phyloP scores from a whole-genome alignment of 2,113 vertebrate species.

The Myotis brandtii region DNA sequence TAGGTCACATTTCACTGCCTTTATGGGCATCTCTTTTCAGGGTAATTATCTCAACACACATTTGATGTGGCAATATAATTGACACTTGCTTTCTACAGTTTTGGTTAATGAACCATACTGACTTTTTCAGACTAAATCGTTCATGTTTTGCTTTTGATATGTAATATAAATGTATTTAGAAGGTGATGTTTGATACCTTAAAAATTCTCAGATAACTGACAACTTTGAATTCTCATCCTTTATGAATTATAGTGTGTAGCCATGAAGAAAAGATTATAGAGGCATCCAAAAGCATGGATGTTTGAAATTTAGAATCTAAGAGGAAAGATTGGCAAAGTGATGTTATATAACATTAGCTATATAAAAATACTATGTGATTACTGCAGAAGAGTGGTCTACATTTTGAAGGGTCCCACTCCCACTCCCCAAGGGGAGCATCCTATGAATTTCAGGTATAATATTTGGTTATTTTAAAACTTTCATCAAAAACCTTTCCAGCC shows the following conservation, averaged over 20 bases:
- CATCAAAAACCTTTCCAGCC: neutral
- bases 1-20: constrained; percentile 88
- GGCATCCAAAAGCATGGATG: neutral
- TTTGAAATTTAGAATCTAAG: constrained; percentile 61
- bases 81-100: constrained; percentile 85
- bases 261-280: constrained; percentile 64
- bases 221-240: constrained; percentile 78
- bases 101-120: constrained; percentile 87
- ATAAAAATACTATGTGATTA: constrained; percentile 33
- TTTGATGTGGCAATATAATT: constrained; percentile 86
- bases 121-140: constrained; percentile 82
- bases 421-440: neutral
- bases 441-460: constrained; percentile 17
- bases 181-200: constrained; percentile 73
- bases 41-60: constrained; percentile 88
- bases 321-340: constrained; percentile 47
- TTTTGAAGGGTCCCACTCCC: neutral
- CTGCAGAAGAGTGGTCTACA: constrained; percentile 5
- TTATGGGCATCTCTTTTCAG: constrained; percentile 87
- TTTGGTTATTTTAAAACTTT: constrained; percentile 38
- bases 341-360: constrained; percentile 32
- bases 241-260: constrained; percentile 10
- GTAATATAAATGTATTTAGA: constrained; percentile 75
- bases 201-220: constrained; percentile 74
- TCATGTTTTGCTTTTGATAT: constrained; percentile 84